Evolutionary conservation across 2,888 invertebrate species (phyloP), one percentile per base, ranked within the genome.

Genomic region (Athalia circularis): DNA sequence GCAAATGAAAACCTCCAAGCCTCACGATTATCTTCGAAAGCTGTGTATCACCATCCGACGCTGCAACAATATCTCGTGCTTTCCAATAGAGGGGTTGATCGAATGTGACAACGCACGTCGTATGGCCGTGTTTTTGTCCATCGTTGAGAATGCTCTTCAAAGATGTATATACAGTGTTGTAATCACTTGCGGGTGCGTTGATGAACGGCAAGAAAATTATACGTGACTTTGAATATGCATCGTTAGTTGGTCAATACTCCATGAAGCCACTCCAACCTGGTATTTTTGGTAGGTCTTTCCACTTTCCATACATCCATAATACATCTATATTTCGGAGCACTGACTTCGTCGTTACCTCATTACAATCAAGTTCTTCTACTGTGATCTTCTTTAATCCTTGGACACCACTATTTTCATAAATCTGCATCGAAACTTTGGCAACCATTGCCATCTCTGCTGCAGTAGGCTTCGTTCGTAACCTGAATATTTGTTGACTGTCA

Each of bases 11-110:
- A 47, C 59, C 74, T 80, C 72, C 81, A 11, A 83, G 79, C 64
- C 82, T 74, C 59, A 82, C 80, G 72, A 83, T 72, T 50, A 83
- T 80, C 75, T 80, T 80, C 8, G 68, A 67, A 29, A 68, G 43
- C 11, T 54, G 52, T 9, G 54, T 3, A 52, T 54, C 11, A 9
- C 43, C 68, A 50, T 68, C 52, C 43, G 50, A 64, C 6, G 77
- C 61, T 0, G 67, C 65, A 7, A 84, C 75, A 61, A 84, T 82
- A n/a, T 85, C 83, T 15, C 80, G 64, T 15, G 84, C 81, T 80
- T 85, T 85, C 3, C 70, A 54, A 79, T 84, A 85, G 11, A 85
- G 76, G 3, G 84, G 84, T 75, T 85, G 84, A 65, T 85, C 84
- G 67, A 84, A 85, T 43, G 84, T 86, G 3, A 85, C 82, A 65